phyloP scores from a whole-genome alignment of 2,113 vertebrate species.

The Syngnathus typhle region DNA sequence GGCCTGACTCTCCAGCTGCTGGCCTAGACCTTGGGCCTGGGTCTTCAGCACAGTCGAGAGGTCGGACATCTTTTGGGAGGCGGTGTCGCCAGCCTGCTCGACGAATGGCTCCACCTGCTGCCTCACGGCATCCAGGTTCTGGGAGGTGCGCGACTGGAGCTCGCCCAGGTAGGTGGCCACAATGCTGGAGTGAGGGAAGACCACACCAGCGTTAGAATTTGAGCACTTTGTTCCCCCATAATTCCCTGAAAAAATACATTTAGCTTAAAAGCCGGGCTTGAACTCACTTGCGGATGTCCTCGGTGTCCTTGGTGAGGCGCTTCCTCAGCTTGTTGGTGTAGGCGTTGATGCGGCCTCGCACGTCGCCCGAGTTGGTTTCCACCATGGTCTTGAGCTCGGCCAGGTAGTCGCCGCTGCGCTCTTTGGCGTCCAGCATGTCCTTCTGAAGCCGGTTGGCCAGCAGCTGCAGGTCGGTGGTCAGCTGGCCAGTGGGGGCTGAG shows the following conservation, averaged over 20 bases:
- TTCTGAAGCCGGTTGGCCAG: conserved; percentile 64
- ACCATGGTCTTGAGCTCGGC: conserved; percentile 68
- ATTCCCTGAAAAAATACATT: too few species aligned
- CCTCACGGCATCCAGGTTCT: conserved; percentile 57
- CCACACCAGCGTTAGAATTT: too few species aligned
- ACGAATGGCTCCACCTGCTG: conserved; percentile 61
- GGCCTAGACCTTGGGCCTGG: conserved; percentile 60
- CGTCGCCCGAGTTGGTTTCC: conserved; percentile 65
- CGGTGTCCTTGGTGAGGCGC: conserved; percentile 70
- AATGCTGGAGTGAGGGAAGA: conserved; percentile 39
- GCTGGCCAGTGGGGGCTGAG: conserved; percentile 44
- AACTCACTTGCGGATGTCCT: conserved; percentile 70
- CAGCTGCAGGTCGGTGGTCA: conserved; percentile 66
- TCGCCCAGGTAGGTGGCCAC: conserved; percentile 65
- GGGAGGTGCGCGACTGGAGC: conserved; percentile 61
- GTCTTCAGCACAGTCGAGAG: conserved; percentile 56
- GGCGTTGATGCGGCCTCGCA: conserved; percentile 53
- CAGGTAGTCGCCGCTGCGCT: conserved; percentile 64
- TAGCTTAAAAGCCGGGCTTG: not conserved
- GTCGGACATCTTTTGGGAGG: conserved; percentile 54
- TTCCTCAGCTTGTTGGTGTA: conserved; percentile 76
- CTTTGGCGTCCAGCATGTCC: conserved; percentile 74
- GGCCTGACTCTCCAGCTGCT: conserved; percentile 63
- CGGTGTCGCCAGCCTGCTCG: conserved; percentile 44
- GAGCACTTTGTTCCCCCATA: too few species aligned